phyloP scores from a whole-genome alignment of 1,140 invertebrate genomes.

The Leptopilina clavipes region DNA sequence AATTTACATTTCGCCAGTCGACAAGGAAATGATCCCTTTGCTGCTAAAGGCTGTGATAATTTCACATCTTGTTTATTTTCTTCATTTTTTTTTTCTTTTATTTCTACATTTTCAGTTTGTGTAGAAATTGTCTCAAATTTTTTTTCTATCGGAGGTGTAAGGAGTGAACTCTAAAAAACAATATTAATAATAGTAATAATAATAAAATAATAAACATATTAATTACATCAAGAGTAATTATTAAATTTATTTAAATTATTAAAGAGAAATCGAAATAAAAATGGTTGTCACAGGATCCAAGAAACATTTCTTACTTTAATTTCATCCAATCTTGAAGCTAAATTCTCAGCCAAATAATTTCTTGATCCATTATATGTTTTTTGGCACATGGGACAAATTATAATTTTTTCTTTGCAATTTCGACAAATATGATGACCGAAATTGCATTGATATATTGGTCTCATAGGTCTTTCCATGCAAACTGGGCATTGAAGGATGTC shows the following conservation, averaged over 20 bases:
- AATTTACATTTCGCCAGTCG: slow-evolving; percentile 50
- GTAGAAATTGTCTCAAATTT: slow-evolving; percentile 11
- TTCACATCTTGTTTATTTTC: slow-evolving; percentile 18
- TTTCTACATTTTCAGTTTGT: slow-evolving; percentile 39
- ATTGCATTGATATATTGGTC: slow-evolving; percentile 51
- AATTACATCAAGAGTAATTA: no score
- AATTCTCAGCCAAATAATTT: slow-evolving; percentile 53
- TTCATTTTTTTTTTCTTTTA: slow-evolving; percentile 1
- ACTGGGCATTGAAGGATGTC: slow-evolving; percentile 61
- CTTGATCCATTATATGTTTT: slow-evolving; percentile 47
- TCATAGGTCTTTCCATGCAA: slow-evolving; percentile 53
- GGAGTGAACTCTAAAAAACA: neutral
- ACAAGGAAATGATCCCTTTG: slow-evolving; percentile 59
- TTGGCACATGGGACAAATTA: slow-evolving; percentile 57
- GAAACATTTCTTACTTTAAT: slow-evolving; percentile 52
- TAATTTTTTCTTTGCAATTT: slow-evolving; percentile 45
- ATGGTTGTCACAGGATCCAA: neutral
- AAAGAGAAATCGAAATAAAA: slow-evolving; percentile 31
- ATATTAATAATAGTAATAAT: slow-evolving; percentile 13
- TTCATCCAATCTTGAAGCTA: slow-evolving; percentile 55
- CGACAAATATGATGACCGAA: slow-evolving; percentile 61
- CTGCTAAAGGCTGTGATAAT: slow-evolving; percentile 37
- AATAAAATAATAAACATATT: neutral
- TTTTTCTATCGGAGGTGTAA: neutral
- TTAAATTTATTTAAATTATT: no score